Conservation (phyloP, 2,888 invertebrate genomes). For the Venusia cambrica region DNA sequence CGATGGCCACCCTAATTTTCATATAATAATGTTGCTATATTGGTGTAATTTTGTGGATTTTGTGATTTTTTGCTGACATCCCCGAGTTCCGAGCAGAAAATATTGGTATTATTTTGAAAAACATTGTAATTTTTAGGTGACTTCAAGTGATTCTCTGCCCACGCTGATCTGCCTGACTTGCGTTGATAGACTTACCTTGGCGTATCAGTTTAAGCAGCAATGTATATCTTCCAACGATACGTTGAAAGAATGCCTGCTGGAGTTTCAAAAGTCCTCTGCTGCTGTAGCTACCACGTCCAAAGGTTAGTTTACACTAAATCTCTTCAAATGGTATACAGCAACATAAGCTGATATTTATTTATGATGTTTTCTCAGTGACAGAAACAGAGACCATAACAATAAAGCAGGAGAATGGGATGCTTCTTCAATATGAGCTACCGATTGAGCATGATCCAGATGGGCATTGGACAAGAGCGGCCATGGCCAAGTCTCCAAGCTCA, state of each 20-base stretch:
- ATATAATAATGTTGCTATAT: conserved; percentile 78
- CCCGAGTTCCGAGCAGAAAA: conserved; percentile 41
- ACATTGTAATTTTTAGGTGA: conserved; percentile 53
- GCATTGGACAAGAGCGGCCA: conserved; percentile 57
- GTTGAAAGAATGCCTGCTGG: conserved; percentile 71
- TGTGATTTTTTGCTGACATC: conserved; percentile 73
- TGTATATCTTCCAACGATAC: conserved; percentile 73
- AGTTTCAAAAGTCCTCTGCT: conserved; percentile 66
- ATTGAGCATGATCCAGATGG: conserved; percentile 69
- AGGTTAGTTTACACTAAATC: conserved; percentile 39
- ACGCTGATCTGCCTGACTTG: conserved; percentile 75
- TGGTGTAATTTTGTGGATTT: conserved; percentile 56
- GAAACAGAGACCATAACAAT: conserved; percentile 76
- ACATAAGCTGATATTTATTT: conserved; percentile 16
- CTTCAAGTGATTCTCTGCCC: conserved; percentile 69
- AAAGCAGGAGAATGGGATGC: conserved; percentile 74
- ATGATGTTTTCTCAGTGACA: too few relatives aligned
- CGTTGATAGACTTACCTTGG: conserved; percentile 70
- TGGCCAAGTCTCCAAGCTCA: conserved; percentile 49
- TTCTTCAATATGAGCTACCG: conserved; percentile 73
- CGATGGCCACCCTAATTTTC: conserved; percentile 80
- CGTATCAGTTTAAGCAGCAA: conserved; percentile 76
- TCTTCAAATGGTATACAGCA: neutral
- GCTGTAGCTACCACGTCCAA: conserved; percentile 52
- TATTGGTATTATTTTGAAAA: conserved; percentile 30